Evolutionary conservation across 1,140 invertebrate genomes (phyloP), one percentile per base, ranked within the genome.

Genomic region (Apis laboriosa): DNA sequence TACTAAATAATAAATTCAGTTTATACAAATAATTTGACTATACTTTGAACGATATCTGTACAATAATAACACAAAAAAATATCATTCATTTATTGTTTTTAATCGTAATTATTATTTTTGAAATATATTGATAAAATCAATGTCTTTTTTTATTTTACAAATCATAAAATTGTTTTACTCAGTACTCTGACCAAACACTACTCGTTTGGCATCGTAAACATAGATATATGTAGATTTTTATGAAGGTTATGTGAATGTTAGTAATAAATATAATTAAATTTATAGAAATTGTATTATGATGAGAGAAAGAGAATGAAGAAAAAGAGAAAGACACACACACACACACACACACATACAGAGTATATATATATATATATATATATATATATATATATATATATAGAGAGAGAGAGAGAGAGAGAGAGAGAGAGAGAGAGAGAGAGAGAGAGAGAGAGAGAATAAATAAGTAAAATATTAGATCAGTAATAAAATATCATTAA

Each of bases 221-320:
- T 7, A 60, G 13, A 24, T 81, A 68, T 34, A 24, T 81, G 60
- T 34, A 74, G 24, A 55, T 80, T 55, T 60, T 80, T 53, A 28
- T 53, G 19, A 17, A 53, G 72, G 55, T 51, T 80, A 80, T 75
- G 55, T 74, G 53, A 74, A 80, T 49, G 11, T 66, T 56, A 11
- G 1, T 64, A 61, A 24, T 2, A 19, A 34, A 34, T 79, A 11
- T 21, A 28, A 1, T 15, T 66, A 9, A 3, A 13, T 49, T 51
- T 43, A 64, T 64, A 66, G 8, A 71, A 28, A 43, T 43, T n/a
- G 56, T 12, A 64, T 49, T 4, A 8, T 24, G 3, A 34, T 34
- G 34, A 43, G 34, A 34, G 34, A 34, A 3, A 34, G 34, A 34
- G 34, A 34, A 24, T 24, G 24, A 24, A 24, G 24, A 34, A 2